Evolutionary conservation across 2,113 vertebrate genomes (phyloP).

Genomic region (Brienomyrus brachyistius): DNA sequence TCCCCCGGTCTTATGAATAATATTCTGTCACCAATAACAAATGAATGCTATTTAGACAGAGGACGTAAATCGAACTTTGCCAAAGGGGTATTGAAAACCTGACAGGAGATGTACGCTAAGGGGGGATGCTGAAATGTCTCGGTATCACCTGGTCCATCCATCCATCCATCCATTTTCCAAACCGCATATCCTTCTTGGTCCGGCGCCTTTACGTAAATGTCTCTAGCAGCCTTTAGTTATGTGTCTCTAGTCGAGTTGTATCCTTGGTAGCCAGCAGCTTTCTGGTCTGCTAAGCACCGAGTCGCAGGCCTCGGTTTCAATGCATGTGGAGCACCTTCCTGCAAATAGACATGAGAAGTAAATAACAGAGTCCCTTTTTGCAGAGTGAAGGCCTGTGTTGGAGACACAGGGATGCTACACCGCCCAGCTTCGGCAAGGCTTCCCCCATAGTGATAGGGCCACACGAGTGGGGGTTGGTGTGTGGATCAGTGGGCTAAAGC

Average conservation of each 20-base stretch:
- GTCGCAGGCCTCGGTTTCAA: not conserved
- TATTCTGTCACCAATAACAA: constrained; percentile 1
- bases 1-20: not conserved
- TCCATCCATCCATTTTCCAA: too few species aligned
- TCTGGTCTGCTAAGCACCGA: not conserved
- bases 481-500: not conserved
- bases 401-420: not conserved
- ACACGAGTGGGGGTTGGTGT: not conserved
- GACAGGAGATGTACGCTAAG: not conserved
- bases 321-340: too few species aligned
- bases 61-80: constrained; percentile 9
- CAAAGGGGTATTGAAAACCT: not conserved
- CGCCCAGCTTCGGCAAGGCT: not conserved
- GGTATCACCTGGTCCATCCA: not conserved
- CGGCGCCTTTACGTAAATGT: not conserved
- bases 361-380: not conserved
- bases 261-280: not conserved
- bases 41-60: constrained; percentile 11
- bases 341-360: not conserved
- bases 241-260: not conserved
- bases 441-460: not conserved
- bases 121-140: not conserved
- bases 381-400: not conserved
- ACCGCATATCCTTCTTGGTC: too few species aligned
- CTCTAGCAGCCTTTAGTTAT: not conserved